Evolutionary conservation across 2,888 invertebrate genomes (phyloP), one percentile per base, ranked within the genome.

Genomic region (Apodemia mormo): DNA sequence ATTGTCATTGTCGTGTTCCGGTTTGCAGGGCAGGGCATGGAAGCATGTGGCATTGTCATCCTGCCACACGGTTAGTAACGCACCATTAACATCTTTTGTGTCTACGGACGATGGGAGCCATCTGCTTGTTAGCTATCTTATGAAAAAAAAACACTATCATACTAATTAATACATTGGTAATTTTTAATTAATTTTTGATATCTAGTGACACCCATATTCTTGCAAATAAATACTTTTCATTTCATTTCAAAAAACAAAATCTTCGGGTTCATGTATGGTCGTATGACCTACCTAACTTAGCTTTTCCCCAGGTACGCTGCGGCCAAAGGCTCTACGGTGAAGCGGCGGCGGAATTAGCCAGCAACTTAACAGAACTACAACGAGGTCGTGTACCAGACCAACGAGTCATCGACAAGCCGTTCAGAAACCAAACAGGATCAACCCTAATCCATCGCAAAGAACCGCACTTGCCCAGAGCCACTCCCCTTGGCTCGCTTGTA

Each of bases 251-350:
- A 45, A 10, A 4, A 45, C 12, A 49, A 14, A 14, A 14, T 49
- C 49, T 14, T 49, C 49, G 14, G 2, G 0, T 49, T 49, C 49
- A 14, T n/a, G n/a, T 49, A 49, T 14, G 14, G 49, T 49, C 49
- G 14, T 49, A 14, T 49, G n/a, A 54, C 54, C 54, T 54, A 54
- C 54, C 54, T 54, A 54, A 54, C 2, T 22, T 54, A 54, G 54
- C 54, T 22, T 22, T 54, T n/a, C 54, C n/a, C 54, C 77, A 93
- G 92, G 88, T 92, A 0, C 84, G 80, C 33, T 83, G 77, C 1
- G 90, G 92, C 0, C 89, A 92, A 58, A 79, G 79, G 49, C 73
- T 90, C 9, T 92, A 89, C 76, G 88, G 90, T 1, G 87, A 88
- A 65, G 92, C 92, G 1, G 90, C 91, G 0, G 81, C 86, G 0